Conservation (phyloP, 1,140 invertebrate genomes). For the Physella acuta region DNA sequence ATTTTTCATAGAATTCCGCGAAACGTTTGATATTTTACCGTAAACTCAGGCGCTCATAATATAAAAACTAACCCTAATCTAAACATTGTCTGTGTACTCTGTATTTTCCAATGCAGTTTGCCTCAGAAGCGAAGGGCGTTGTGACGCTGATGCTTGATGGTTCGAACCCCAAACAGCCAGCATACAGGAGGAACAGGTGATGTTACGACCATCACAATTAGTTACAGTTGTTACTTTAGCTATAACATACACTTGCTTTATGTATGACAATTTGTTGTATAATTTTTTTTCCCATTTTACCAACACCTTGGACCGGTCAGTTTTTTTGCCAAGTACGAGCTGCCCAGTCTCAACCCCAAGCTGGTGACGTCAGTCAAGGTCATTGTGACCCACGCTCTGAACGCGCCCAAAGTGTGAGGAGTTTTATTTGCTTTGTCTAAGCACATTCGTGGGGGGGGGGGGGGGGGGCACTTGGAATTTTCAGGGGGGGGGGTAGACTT, state of each 20-base stretch:
- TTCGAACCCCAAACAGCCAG: slow-evolving; percentile 29
- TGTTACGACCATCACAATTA: not conserved
- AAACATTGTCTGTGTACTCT: not conserved
- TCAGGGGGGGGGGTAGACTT: too few species aligned
- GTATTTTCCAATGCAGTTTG: slow-evolving; percentile 29
- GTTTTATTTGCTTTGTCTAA: too few species aligned
- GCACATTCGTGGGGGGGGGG: too few species aligned
- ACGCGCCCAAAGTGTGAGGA: slow-evolving; percentile 22
- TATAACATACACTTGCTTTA: not conserved
- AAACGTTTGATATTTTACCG: not conserved
- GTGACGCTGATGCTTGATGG: slow-evolving; percentile 31
- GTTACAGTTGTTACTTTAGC: not conserved
- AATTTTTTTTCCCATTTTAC: not conserved
- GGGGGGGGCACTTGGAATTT: too few species aligned
- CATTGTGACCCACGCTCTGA: slow-evolving; percentile 22
- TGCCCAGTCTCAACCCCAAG: slow-evolving; percentile 17
- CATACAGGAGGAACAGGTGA: slow-evolving; percentile 33
- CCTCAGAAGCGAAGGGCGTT: slow-evolving; percentile 23
- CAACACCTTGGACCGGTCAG: slow-evolving; percentile 18
- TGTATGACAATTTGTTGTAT: not conserved
- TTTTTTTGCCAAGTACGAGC: slow-evolving; percentile 33
- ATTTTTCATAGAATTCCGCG: not conserved
- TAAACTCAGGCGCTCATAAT: not conserved
- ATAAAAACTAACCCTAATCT: not conserved
- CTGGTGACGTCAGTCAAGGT: slow-evolving; percentile 14